Evolutionary conservation across 1,140 invertebrate species (phyloP).

Genomic region (Hesperophylax magnus): DNA sequence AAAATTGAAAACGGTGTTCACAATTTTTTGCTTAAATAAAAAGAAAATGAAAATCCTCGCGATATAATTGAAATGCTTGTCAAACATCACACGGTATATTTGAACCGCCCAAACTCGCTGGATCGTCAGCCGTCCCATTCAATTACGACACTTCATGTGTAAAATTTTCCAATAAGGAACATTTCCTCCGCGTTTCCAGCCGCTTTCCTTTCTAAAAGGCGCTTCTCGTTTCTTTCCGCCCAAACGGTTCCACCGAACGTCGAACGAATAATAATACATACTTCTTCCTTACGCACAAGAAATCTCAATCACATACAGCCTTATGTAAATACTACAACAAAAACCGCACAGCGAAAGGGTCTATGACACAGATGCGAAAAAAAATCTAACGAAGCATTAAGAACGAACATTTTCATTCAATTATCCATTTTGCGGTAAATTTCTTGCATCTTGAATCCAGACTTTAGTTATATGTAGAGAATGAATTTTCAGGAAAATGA

Average conservation of each 20-base stretch:
- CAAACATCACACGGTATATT: too few species aligned
- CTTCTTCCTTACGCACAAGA: background rate
- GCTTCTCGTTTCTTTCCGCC: slow-evolving; percentile 3
- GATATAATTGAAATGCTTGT: too few species aligned
- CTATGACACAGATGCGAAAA: too few species aligned
- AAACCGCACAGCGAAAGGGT: too few species aligned
- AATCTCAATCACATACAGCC: slow-evolving; percentile 20
- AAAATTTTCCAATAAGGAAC: slow-evolving; percentile 19
- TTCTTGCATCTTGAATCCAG: background rate
- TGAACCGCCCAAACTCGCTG: background rate
- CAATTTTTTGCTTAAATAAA: too few species aligned
- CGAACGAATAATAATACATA: background rate
- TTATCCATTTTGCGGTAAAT: background rate
- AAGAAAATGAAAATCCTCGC: too few species aligned
- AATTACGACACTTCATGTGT: slow-evolving; percentile 28
- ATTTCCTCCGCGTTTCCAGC: background rate
- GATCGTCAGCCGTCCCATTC: slow-evolving; percentile 9
- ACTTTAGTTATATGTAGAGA: background rate
- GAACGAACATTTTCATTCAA: background rate
- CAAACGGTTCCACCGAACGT: background rate
- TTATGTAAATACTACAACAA: slow-evolving; percentile 1
- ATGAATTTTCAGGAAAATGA: background rate
- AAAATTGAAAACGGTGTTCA: too few species aligned
- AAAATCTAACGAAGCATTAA: too few species aligned
- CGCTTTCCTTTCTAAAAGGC: slow-evolving; percentile 30